Percentiles rank a stretch among this genome's conserved stretches.
These are phyloP conservation scores for Euleptes europaea DNA, from an alignment of 2,113 vertebrate species.

Conservation along the genomic window DNA sequence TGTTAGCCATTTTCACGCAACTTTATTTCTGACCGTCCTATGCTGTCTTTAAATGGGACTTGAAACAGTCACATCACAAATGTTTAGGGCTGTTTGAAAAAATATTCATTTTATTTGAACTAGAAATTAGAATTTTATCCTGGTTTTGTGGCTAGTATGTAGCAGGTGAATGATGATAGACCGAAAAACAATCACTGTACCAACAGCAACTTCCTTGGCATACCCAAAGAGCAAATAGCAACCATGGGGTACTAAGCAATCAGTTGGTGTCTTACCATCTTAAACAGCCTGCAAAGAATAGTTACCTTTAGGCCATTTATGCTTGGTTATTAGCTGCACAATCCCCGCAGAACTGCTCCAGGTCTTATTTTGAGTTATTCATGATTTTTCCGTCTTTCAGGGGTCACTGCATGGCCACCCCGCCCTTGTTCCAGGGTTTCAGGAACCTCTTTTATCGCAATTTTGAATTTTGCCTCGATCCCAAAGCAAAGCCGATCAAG, in stretches of 20 bases:
- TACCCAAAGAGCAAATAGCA: neutral
- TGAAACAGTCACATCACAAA: neutral
- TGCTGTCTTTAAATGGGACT: conserved; percentile 12
- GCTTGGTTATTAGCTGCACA: no score
- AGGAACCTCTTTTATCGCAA: no score
- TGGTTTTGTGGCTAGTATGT: neutral
- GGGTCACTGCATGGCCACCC: no score
- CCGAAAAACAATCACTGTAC: neutral
- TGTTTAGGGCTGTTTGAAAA: no score
- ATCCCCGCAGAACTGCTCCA: no score
- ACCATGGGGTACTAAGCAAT: neutral
- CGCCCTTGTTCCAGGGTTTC: no score
- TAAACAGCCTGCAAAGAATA: no score
- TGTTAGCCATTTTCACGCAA: neutral
- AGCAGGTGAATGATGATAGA: neutral
- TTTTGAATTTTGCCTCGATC: no score
- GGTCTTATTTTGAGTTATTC: no score
- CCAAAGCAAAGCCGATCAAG: no score
- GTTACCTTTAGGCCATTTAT: no score
- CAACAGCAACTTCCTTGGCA: neutral
- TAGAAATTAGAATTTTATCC: neutral
- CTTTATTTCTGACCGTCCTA: neutral
- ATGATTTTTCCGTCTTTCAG: no score
- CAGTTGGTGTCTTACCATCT: neutral
- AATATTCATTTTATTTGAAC: neutral